These are phyloP conservation scores for Acholoe squamosa DNA, from an alignment of 2,888 invertebrate species.

Conservation along the genomic window DNA sequence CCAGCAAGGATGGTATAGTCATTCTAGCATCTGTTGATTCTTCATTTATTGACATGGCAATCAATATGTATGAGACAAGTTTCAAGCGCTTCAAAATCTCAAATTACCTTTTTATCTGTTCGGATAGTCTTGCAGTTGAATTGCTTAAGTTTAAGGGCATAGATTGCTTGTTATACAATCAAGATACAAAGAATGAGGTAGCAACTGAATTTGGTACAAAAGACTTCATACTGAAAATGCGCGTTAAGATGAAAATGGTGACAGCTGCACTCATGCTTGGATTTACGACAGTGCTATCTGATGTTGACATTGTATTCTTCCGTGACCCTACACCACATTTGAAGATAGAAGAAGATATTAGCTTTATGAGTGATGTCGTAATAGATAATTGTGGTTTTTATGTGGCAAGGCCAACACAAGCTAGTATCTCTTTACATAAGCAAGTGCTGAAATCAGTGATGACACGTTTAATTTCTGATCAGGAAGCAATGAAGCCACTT, in stretches of 20 bases:
- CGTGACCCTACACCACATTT: constrained; percentile 53
- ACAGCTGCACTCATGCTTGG: constrained; percentile 43
- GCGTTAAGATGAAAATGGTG: constrained; percentile 56
- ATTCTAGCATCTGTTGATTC: constrained; percentile 22
- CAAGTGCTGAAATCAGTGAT: neutral
- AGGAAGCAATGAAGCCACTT: neutral
- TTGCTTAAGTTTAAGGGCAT: neutral
- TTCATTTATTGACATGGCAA: constrained; percentile 36
- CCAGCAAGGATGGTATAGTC: neutral
- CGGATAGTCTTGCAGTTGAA: neutral
- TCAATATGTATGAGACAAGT: constrained; percentile 43
- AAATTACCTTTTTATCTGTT: neutral
- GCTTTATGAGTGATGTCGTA: constrained; percentile 12
- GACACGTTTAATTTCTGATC: neutral
- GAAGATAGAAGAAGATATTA: constrained; percentile 49
- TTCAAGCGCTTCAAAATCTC: constrained; percentile 23
- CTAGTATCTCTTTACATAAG: constrained; percentile 14
- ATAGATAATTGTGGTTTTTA: constrained; percentile 60
- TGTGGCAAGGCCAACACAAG: constrained; percentile 13
- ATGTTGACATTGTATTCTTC: constrained; percentile 54
- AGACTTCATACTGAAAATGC: constrained; percentile 31
- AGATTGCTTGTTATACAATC: constrained; percentile 11
- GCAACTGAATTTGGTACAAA: constrained; percentile 54
- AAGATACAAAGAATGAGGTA: neutral
- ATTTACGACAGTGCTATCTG: constrained; percentile 44